phyloP scores from a whole-genome alignment of 2,888 invertebrate species.

The Chrysomela aeneicollis region DNA sequence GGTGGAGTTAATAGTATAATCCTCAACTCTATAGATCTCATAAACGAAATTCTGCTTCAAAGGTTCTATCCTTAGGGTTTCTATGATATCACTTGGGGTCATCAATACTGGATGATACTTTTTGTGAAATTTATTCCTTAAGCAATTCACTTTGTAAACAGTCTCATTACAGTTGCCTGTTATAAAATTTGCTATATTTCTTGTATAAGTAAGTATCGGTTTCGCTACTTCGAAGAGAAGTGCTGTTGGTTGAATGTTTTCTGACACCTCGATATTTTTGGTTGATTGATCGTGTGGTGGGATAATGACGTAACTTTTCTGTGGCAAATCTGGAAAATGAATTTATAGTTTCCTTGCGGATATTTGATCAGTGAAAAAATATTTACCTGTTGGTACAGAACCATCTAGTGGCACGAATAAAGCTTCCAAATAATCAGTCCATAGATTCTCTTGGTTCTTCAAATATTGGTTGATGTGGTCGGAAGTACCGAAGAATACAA shows the following conservation, averaged over 20 bases:
- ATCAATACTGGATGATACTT: constrained; percentile 21
- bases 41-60: constrained; percentile 53
- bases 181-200: constrained; percentile 47
- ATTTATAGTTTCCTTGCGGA: not conserved
- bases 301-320: constrained; percentile 53
- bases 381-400: constrained; percentile 48
- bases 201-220: constrained; percentile 51
- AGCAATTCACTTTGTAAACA: constrained; percentile 51
- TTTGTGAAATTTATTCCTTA: constrained; percentile 42
- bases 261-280: constrained; percentile 40
- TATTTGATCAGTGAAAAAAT: not conserved
- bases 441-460: constrained; percentile 27
- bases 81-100: constrained; percentile 38
- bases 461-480: constrained; percentile 41
- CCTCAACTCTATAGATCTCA: constrained; percentile 51
- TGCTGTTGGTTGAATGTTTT: constrained; percentile 52
- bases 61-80: constrained; percentile 53
- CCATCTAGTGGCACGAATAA: constrained; percentile 50
- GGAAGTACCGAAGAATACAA: constrained; percentile 51
- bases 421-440: constrained; percentile 30
- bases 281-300: constrained; percentile 49
- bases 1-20: constrained; percentile 30
- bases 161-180: constrained; percentile 53
- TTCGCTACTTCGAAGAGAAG: constrained; percentile 56
- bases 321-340: constrained; percentile 53